Conservation (phyloP, 2,888 invertebrate species). For the Esperia sulphurella region DNA sequence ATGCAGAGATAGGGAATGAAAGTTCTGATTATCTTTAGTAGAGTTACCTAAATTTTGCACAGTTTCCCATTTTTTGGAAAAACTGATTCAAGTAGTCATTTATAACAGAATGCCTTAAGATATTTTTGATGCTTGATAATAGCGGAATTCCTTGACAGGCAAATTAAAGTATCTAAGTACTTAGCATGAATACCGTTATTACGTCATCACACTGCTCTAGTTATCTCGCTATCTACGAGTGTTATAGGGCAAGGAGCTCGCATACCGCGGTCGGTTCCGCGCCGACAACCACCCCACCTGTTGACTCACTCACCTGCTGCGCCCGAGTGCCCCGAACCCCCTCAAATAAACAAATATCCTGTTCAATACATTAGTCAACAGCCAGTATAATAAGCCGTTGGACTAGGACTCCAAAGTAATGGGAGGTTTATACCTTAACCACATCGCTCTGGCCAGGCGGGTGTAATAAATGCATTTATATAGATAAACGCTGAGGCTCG, state of each 20-base stretch:
- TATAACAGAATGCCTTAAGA: no score
- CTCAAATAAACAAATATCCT: not conserved
- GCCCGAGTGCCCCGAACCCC: constrained; percentile 34
- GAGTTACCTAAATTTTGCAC: no score
- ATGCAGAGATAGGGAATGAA: no score
- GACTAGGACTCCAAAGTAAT: no score
- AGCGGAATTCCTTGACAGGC: not conserved
- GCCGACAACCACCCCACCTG: constrained; percentile 67
- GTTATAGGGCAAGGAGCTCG: constrained; percentile 5
- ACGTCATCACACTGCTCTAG: constrained; percentile 2
- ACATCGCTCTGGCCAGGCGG: no score
- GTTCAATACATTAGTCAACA: not conserved
- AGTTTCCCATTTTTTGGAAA: no score
- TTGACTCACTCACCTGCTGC: constrained; percentile 73
- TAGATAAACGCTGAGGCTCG: no score
- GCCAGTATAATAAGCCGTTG: not conserved
- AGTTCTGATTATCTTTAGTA: no score
- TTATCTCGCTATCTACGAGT: not conserved
- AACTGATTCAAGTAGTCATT: no score
- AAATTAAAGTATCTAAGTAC: no score
- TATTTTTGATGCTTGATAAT: not conserved
- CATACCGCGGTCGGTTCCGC: constrained; percentile 59
- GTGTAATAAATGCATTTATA: no score
- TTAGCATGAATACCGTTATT: not conserved
- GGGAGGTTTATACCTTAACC: no score